A percentile compares a stretch with the other conserved stretches of the same genome.
Conservation (phyloP, 2,113 vertebrate species). For the Alouatta palliata region DNA sequence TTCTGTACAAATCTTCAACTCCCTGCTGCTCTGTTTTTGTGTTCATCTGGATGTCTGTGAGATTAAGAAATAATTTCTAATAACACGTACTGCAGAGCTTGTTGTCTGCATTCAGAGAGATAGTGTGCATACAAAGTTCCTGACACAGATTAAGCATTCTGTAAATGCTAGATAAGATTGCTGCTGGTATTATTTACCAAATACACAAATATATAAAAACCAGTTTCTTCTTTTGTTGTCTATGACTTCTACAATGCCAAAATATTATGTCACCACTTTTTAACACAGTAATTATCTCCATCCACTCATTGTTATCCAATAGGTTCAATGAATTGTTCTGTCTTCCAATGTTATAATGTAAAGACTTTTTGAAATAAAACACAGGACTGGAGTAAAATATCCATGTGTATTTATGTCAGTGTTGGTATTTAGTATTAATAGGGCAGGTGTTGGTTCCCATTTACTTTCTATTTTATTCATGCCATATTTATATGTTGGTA, state of each 20-base stretch:
- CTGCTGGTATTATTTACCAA: not conserved
- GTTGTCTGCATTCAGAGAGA: not conserved
- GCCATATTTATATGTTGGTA: not conserved
- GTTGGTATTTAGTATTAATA: not conserved
- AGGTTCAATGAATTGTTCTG: not conserved
- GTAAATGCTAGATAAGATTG: not conserved
- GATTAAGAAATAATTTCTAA: not conserved
- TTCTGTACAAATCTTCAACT: not conserved
- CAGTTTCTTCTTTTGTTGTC: not conserved
- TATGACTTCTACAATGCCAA: not conserved
- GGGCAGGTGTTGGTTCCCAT: not conserved
- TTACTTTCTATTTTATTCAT: slow-evolving; percentile 43
- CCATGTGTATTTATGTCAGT: not conserved
- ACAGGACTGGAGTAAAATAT: not conserved
- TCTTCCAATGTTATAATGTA: not conserved
- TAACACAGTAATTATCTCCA: not conserved
- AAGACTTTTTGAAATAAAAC: not conserved
- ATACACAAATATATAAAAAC: not conserved
- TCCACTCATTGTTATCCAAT: not conserved
- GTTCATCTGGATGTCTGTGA: not conserved
- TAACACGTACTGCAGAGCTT: not conserved
- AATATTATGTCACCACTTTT: not conserved
- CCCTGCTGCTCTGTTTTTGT: not conserved
- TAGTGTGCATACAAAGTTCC: not conserved
- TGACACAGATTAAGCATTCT: not conserved